A percentile compares a stretch with the other conserved stretches of the same genome.
These are phyloP conservation scores for Elaeidobius kamerunicus DNA, from an alignment of 2,888 invertebrate species.

Conservation along the genomic window DNA sequence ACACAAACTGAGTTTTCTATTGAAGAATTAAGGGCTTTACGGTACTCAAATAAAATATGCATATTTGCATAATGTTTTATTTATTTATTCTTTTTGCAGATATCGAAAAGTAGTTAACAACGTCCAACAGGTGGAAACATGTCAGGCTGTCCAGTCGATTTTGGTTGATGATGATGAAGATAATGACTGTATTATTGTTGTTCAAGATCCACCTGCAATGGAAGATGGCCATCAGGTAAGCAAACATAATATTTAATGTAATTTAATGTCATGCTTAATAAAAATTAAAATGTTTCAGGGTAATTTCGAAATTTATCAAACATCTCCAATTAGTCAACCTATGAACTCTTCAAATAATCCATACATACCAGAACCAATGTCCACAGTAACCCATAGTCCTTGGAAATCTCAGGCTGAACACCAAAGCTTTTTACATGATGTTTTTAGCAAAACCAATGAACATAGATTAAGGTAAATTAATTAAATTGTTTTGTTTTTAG, in stretches of 20 bases:
- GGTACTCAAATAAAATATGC: conserved; percentile 48
- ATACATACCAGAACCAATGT: conserved; percentile 13
- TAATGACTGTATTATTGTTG: conserved; percentile 25
- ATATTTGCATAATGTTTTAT: neutral
- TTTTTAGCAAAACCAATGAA: conserved; percentile 29
- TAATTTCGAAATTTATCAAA: conserved; percentile 10
- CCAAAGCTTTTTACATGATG: conserved; percentile 28
- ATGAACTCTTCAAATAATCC: conserved; percentile 5
- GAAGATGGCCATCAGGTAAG: conserved; percentile 10
- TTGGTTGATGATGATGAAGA: conserved; percentile 27
- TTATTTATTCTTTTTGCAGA: conserved; percentile 8
- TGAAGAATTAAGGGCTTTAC: conserved; percentile 70
- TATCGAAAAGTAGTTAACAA: conserved; percentile 8
- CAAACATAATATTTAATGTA: too few relatives aligned
- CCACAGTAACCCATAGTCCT: conserved; percentile 27
- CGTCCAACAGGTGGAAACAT: conserved; percentile 21
- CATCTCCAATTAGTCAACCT: conserved; percentile 5
- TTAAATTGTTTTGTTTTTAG: conserved; percentile 27
- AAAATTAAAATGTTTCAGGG: conserved; percentile 15
- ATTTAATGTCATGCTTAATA: too few relatives aligned
- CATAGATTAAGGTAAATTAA: conserved; percentile 23
- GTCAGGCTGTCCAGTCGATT: conserved; percentile 28
- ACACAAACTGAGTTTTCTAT: conserved; percentile 64
- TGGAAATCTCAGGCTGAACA: conserved; percentile 30
- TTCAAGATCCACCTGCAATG: conserved; percentile 18